Percentiles rank a stretch among this genome's conserved stretches.
Conservation (phyloP, 2,797 vertebrate genomes). For the Botia kubotai region DNA sequence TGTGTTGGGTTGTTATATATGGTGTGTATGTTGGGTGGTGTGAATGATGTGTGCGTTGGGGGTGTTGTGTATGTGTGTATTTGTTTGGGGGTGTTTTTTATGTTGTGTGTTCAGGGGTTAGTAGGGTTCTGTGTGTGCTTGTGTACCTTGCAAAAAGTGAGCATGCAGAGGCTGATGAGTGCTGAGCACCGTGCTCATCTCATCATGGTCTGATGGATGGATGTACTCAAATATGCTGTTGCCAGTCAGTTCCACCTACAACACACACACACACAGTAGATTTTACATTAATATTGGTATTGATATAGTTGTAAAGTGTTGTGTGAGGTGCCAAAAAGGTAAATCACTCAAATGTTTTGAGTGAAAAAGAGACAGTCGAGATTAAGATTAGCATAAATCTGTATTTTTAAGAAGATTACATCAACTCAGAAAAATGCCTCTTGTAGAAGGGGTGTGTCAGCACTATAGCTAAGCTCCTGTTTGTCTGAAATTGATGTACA, state of each 20-base stretch:
- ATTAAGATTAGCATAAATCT: slow-evolving; percentile 54
- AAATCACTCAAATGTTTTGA: slow-evolving; percentile 22
- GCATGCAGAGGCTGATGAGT: slow-evolving; percentile 86
- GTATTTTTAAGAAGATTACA: slow-evolving; percentile 58
- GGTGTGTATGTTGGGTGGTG: too few relatives aligned
- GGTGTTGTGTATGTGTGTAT: too few relatives aligned
- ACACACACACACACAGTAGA: slow-evolving; percentile 5
- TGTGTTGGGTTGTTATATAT: too few relatives aligned
- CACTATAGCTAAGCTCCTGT: slow-evolving; percentile 52
- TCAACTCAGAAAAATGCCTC: slow-evolving; percentile 55
- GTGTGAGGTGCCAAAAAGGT: neutral
- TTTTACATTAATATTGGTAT: neutral
- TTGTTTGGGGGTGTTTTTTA: too few relatives aligned
- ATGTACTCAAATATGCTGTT: slow-evolving; percentile 98
- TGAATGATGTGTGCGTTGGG: too few relatives aligned
- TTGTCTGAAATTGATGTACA: slow-evolving; percentile 63
- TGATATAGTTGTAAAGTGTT: neutral
- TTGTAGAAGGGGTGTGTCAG: slow-evolving; percentile 39
- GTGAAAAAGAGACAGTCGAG: slow-evolving; percentile 39
- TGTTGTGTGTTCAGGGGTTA: too few relatives aligned
- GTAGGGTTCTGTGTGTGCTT: too few relatives aligned
- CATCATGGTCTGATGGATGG: slow-evolving; percentile 93
- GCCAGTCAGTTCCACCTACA: slow-evolving; percentile 93
- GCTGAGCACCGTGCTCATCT: slow-evolving; percentile 92
- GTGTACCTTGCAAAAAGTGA: slow-evolving; percentile 87